phyloP scores from a whole-genome alignment of 2,888 invertebrate species.

The Yponomeuta cagnagella region DNA sequence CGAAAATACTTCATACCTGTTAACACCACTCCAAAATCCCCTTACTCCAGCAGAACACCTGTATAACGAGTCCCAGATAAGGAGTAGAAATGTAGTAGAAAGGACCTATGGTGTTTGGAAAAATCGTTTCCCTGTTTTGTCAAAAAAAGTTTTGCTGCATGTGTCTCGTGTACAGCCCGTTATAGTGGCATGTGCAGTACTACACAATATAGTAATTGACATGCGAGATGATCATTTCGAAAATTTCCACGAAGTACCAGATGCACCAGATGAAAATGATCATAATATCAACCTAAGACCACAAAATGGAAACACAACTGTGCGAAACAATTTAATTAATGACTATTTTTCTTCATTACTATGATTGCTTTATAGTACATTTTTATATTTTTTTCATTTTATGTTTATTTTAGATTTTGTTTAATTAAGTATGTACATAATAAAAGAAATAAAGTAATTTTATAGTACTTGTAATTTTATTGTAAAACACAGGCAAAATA shows the following conservation, averaged over 20 bases:
- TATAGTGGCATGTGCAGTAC: constrained; percentile 10
- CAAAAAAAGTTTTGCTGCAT: constrained; percentile 6
- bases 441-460: no score
- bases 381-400: no score
- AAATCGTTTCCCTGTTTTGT: constrained; percentile 1
- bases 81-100: constrained; percentile 19
- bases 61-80: constrained; percentile 24
- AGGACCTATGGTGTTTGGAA: constrained; percentile 10
- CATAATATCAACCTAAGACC: neutral
- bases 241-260: no score
- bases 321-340: neutral
- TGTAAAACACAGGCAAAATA: no score
- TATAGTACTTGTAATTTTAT: no score
- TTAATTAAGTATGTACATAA: no score
- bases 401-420: no score
- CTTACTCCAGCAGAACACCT: constrained; percentile 19
- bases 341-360: neutral
- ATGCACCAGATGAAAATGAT: neutral
- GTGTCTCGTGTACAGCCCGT: neutral
- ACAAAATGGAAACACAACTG: neutral
- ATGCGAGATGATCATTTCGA: constrained; percentile 2
- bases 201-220: neutral
- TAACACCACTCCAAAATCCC: constrained; percentile 21
- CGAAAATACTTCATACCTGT: constrained; percentile 18
- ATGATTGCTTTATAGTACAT: no score